Base-by-base conservation (phyloP, 2,797 vertebrate genomes). In the Onychomys leucogaster region DNA sequence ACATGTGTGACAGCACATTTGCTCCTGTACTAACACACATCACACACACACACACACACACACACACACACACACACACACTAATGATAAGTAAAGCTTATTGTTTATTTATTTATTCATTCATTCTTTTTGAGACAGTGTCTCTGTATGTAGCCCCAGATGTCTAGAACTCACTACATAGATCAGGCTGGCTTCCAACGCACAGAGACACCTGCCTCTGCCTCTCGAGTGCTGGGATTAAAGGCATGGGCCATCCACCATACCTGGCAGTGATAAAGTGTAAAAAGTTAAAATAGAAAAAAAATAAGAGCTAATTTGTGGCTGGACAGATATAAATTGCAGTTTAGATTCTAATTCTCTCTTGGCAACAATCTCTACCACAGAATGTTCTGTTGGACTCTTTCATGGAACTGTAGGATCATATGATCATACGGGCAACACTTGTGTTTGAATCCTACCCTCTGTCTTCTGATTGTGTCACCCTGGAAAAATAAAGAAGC, bases 301-400 rank as follows among this genome's bases (percentile, higher is more conserved):
- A 75, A 80, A 57, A 34, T 1, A 19, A 80, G 34, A 80, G 5
- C 11, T 16, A 25, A 12, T 69, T 49, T 83, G 85, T 81, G 59
- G 46, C 73, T 84, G 37, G 59, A 52, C 25, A 76, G 63, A 77
- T 84, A 52, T 43, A 57, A 65, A 43, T 19, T 77, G 21, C 34
- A 83, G 93, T 94, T 91, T 57, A 63, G 59, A 71, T 94, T 95
- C 94, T 78, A 0, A 85, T 71, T 91, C 71, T 90, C 78, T 95
- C 96, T 83, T 96, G 94, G 96, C 90, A 91, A 93, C 96, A 59
- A 67, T 91, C 77, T 87, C 90, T 57, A 41, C 43, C 81, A 41
- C 81, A 90, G 93, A 94, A 91, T 41, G 92, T 86, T 95, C n/a
- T 52, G 27, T 57, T 61, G 34, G 59, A 27, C 71, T 94, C 89